A percentile compares a stretch with the other conserved stretches of the same genome.
Conservation (phyloP, 2,113 vertebrate genomes). For the Narcine bancroftii region DNA sequence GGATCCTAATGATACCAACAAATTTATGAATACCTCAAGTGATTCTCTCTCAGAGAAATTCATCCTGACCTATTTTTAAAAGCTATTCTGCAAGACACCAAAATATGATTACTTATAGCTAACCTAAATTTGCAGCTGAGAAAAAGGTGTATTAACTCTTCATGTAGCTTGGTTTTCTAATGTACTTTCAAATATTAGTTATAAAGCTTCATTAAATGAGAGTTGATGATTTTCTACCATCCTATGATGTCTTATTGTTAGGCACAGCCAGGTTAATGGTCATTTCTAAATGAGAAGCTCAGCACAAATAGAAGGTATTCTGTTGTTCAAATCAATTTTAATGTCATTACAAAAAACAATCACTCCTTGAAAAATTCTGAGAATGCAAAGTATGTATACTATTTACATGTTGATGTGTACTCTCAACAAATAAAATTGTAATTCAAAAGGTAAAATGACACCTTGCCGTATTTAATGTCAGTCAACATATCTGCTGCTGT, state of each 20-base stretch:
- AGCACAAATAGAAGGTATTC: background rate
- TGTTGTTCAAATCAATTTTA: background rate
- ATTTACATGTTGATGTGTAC: background rate
- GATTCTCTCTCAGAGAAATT: no score
- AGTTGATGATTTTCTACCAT: background rate
- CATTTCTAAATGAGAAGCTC: background rate
- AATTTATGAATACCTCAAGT: background rate
- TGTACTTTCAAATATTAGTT: background rate
- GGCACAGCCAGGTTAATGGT: background rate
- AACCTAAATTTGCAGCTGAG: background rate
- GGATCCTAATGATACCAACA: background rate
- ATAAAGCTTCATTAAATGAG: background rate
- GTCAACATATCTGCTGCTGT: background rate
- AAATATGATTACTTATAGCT: background rate
- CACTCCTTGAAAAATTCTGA: background rate
- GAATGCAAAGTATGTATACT: background rate
- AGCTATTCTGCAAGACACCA: background rate
- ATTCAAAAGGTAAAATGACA: background rate
- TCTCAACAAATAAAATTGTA: background rate
- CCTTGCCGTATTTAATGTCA: background rate
- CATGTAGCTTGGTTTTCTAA: background rate
- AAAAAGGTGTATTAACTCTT: background rate
- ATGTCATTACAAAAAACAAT: background rate
- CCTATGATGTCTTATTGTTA: background rate
- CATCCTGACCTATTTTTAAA: background rate